Base-by-base conservation (phyloP, 2,888 invertebrate genomes). In the Trissolcus brochymenae region DNA sequence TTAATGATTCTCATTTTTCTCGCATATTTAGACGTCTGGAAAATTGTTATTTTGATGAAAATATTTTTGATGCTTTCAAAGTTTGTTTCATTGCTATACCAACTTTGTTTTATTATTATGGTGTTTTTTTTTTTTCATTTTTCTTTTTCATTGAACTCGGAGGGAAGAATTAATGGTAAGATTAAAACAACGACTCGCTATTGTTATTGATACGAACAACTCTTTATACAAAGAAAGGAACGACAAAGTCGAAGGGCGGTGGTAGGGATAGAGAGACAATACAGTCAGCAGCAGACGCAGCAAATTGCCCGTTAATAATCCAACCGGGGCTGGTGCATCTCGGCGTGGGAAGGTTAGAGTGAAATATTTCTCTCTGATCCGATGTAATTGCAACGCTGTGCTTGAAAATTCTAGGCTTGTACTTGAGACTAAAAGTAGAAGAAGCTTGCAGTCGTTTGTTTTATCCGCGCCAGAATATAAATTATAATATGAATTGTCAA, bases 241-340 rank as follows among this genome's bases (percentile, higher is more conserved):
- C 59, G 62, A 72, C 75, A 68, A 73, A 72, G 77, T 78, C 78
- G 67, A 76, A 79, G 79, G 79, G 80, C 72, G 78, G 73, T 29
- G 62, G 62, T 61, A 35, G 75, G 82, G 82, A 81, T 82, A 71
- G 81, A 82, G 85, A 86, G 86, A 85, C 87, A 88, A 88, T 87
- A 87, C 87, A 87, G 88, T 87, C 87, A 85, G 85, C 83, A 86
- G 87, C 87, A 87, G 87, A 88, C 87, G 85, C 87, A 85, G 87
- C 87, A 88, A 88, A 88, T 88, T 88, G 86, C 86, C 87, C 88
- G 87, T 87, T 87, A 88, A 88, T 88, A 88, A 88, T 87, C 87
- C 84, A 83, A 81, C 82, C 81, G 80, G 80, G 79, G 64, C 80
- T 71, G 82, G 78, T 79, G 81, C 81, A 82, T 81, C 81, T 65